Conservation (phyloP, 2,113 vertebrate genomes). For the Suncus etruscus region DNA sequence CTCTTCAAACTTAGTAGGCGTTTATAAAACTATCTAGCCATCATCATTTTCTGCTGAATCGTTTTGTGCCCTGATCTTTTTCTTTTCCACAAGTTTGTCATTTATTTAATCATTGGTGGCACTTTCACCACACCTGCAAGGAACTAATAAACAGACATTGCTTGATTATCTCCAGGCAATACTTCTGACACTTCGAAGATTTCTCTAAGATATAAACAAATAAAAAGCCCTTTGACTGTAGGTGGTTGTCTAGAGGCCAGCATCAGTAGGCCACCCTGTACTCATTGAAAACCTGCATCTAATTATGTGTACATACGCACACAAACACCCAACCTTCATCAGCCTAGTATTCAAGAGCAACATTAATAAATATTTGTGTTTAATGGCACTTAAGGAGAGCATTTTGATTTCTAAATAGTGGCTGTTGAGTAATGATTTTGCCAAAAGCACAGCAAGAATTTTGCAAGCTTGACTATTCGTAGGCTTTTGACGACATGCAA, state of each 20-base stretch:
- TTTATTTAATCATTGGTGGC: not conserved
- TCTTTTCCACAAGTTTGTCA: not conserved
- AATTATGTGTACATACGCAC: conserved; percentile 29
- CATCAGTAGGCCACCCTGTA: not conserved
- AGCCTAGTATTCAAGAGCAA: conserved; percentile 38
- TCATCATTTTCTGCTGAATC: not conserved
- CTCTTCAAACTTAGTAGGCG: not conserved
- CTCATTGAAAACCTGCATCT: conserved; percentile 41
- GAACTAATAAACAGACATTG: conserved; percentile 17
- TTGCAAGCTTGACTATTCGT: conserved; percentile 77
- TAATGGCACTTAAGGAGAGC: conserved; percentile 73
- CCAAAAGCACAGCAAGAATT: conserved; percentile 73
- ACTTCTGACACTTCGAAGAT: conserved; percentile 45
- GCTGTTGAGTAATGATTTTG: conserved; percentile 79
- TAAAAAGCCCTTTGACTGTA: not conserved
- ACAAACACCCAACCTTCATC: conserved; percentile 26
- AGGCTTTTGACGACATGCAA: conserved; percentile 73
- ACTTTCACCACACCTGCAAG: not conserved
- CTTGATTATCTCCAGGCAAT: not conserved
- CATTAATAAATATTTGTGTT: conserved; percentile 78
- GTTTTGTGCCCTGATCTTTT: not conserved
- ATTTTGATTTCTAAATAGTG: conserved; percentile 79
- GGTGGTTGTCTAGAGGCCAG: not conserved
- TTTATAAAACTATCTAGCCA: not conserved
- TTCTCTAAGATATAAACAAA: conserved; percentile 52